phyloP scores from a whole-genome alignment of 1,140 invertebrate genomes.

The Scaptomyza pallida region DNA sequence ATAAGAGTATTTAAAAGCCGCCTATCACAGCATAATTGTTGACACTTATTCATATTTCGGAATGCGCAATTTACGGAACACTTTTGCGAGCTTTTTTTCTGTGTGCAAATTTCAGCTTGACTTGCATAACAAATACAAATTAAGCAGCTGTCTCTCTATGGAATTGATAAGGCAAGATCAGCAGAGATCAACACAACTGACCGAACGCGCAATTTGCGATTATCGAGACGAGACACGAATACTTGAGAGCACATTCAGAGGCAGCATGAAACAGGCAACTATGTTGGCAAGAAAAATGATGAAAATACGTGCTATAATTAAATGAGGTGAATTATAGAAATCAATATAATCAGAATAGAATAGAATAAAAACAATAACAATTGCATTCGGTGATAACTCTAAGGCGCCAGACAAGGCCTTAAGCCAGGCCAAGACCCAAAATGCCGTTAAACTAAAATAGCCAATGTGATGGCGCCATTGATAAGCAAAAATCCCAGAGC shows the following conservation, averaged over 20 bases:
- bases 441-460: slow-evolving; percentile 46
- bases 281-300: slow-evolving; percentile 3
- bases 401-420: background rate
- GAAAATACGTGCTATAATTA: slow-evolving; percentile 3
- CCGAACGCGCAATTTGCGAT: slow-evolving; percentile 63
- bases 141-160: slow-evolving; percentile 35
- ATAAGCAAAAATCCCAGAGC: slow-evolving; percentile 18
- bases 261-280: slow-evolving; percentile 7
- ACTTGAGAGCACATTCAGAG: slow-evolving; percentile 12
- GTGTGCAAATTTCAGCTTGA: slow-evolving; percentile 57
- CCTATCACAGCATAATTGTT: background rate
- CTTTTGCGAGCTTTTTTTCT: slow-evolving; percentile 19
- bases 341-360: background rate
- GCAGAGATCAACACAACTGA: slow-evolving; percentile 49
- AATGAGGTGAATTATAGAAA: slow-evolving; percentile 4
- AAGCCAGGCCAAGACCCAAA: slow-evolving; percentile 44
- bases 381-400: slow-evolving; percentile 7
- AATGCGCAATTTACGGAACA: slow-evolving; percentile 35
- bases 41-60: slow-evolving; percentile 5
- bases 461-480: slow-evolving; percentile 18
- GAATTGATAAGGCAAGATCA: slow-evolving; percentile 53
- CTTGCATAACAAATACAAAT: slow-evolving; percentile 75
- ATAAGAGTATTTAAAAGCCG: slow-evolving; percentile 4
- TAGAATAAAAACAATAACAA: slow-evolving; percentile 12
- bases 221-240: slow-evolving; percentile 48